Evolutionary conservation across 23 tunicate genomes (phyloP).

Genomic region (Halocynthia roretzi): DNA sequence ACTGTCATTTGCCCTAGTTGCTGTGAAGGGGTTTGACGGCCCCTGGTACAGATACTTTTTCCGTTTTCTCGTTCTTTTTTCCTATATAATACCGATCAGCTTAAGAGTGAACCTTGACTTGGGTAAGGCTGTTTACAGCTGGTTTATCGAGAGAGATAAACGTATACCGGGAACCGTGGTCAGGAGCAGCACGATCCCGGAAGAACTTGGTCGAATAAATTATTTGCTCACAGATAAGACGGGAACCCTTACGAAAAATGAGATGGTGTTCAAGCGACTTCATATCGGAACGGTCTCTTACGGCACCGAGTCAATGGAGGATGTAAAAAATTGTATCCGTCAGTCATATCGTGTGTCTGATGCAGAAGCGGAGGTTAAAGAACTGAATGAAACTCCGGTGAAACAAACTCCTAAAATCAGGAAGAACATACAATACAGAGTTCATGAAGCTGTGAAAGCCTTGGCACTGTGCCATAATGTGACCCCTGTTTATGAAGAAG

Average conservation of each 20-base stretch:
- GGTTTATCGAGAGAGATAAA: conserved; percentile 78
- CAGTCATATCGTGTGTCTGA: conserved; percentile 19
- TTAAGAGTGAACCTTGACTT: conserved; percentile 85
- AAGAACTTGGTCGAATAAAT: conserved; percentile 85
- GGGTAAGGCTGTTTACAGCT: conserved; percentile 92
- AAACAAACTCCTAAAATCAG: conserved; percentile 22
- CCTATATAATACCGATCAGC: conserved; percentile 89
- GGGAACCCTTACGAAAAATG: conserved; percentile 85
- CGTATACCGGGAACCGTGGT: conserved; percentile 71
- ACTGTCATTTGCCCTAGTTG: conserved; percentile 70
- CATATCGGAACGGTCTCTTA: conserved; percentile 86
- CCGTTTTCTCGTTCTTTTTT: conserved; percentile 81
- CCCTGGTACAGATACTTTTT: conserved; percentile 93
- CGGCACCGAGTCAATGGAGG: conserved; percentile 59
- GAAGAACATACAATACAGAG: conserved; percentile 20
- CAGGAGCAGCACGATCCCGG: conserved; percentile 89
- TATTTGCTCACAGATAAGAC: conserved; percentile 82
- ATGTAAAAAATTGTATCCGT: conserved; percentile 41
- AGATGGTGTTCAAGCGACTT: conserved; percentile 81
- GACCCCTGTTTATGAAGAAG: conserved; percentile 81
- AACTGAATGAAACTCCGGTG: not conserved
- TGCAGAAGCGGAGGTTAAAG: not conserved
- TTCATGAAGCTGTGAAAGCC: conserved; percentile 71
- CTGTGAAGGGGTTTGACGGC: conserved; percentile 89
- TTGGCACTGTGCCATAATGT: conserved; percentile 91